Conservation (phyloP, 2,888 invertebrate genomes). For the Drosophila rubida region DNA sequence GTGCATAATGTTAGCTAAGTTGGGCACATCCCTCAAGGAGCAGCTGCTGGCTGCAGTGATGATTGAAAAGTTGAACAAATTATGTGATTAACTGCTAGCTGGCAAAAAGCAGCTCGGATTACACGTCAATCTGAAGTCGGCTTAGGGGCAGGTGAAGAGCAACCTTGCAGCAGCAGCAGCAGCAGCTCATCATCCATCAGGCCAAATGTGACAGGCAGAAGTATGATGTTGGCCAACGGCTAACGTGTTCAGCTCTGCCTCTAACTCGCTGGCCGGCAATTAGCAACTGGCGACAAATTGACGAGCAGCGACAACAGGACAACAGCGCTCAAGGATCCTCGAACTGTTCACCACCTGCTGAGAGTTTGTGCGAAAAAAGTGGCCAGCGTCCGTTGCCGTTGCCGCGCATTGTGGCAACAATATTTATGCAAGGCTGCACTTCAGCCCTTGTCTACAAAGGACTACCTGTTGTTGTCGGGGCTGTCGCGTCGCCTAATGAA, state of each 20-base stretch:
- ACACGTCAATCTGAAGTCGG: slow-evolving; percentile 46
- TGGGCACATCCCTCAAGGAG: background rate
- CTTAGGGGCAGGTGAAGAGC: slow-evolving; percentile 37
- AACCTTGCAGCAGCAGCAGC: background rate
- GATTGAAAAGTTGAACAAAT: background rate
- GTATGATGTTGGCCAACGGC: slow-evolving; percentile 30
- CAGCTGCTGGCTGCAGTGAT: background rate
- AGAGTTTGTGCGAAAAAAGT: slow-evolving; percentile 71
- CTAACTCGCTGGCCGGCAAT: slow-evolving; percentile 66
- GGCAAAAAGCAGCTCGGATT: slow-evolving; percentile 29
- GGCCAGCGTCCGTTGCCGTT: background rate
- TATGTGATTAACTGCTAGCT: slow-evolving; percentile 22
- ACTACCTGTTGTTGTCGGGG: slow-evolving; percentile 40
- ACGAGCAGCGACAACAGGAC: slow-evolving; percentile 33
- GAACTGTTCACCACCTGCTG: slow-evolving; percentile 68
- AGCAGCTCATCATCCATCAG: slow-evolving; percentile 67
- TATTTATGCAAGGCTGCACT: slow-evolving; percentile 65
- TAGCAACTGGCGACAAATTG: slow-evolving; percentile 79
- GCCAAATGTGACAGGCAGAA: slow-evolving; percentile 51
- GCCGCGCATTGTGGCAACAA: slow-evolving; percentile 76
- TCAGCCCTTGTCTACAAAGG: too few species aligned
- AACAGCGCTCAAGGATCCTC: slow-evolving; percentile 14
- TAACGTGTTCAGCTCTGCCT: too few species aligned
- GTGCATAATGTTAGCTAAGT: background rate
- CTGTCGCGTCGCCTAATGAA: slow-evolving; percentile 60